Base-by-base conservation (phyloP, 2,113 vertebrate genomes). In the Brachypteracias leptosomus region DNA sequence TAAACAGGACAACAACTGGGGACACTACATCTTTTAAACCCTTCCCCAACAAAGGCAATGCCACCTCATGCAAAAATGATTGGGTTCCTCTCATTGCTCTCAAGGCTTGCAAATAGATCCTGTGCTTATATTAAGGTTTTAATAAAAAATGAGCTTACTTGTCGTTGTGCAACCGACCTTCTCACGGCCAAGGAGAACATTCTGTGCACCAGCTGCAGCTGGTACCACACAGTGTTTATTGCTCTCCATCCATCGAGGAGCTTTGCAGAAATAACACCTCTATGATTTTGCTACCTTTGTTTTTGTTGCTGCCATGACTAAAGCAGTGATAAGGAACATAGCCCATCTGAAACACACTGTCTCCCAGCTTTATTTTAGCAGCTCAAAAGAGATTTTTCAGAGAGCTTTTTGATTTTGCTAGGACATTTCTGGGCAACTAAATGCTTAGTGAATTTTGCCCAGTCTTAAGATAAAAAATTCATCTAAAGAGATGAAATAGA, bases 301-400 rank as follows among this genome's bases (percentile, higher is more conserved):
- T n/a, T 28, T 33, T 24, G 84, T 18, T 82, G 25, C 58, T 77
- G 90, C 86, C 93, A 92, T 1, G 2, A 51, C 54, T 18, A 47
- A 52, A 81, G 88, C 95, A 79, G 72, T 2, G 66, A 61, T 67
- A 76, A 90, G 89, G 90, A 95, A 91, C 38, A 49, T 51, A 63
- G 77, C 54, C 44, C 4, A 1, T 73, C 91, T 62, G 40, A 66
- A 85, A 16, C 58, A 31, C 2, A 0, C 38, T 19, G 68, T 42
- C 78, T 75, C 76, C 71, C 47, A 61, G 44, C 73, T 85, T 66
- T n/a, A 11, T 22, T 88, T 65, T 12, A 73, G 66, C 42, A 22
- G 78, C 93, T 90, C 70, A 31, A 51, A 91, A 88, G 77, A 91
- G 49, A n/a, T 77, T 94, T 89, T 91, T 46, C 55, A 92, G 66